Percentiles rank a stretch among this genome's conserved stretches.
These are phyloP conservation scores for Leiothrix lutea DNA, from an alignment of 2,113 vertebrate genomes.

Conservation along the genomic window DNA sequence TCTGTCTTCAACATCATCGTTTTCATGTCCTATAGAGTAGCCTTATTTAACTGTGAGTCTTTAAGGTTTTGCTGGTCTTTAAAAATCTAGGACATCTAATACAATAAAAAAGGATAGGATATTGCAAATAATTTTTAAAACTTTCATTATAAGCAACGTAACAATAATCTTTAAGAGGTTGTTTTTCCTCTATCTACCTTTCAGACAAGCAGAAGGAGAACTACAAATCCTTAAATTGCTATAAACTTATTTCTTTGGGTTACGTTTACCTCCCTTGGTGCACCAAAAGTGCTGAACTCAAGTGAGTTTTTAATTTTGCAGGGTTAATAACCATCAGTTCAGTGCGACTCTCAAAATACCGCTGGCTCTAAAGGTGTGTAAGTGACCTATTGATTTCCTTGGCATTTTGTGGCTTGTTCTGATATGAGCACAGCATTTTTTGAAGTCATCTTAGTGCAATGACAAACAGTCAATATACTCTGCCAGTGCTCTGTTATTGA, in stretches of 20 bases:
- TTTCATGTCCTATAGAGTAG: neutral
- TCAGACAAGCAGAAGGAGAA: neutral
- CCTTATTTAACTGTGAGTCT: neutral
- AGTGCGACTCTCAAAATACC: neutral
- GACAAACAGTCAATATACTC: slow-evolving; percentile 18
- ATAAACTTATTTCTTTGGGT: neutral
- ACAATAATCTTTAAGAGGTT: neutral
- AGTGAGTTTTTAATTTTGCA: slow-evolving; percentile 38
- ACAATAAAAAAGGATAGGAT: neutral
- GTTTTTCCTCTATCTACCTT: neutral
- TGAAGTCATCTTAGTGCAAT: slow-evolving; percentile 17
- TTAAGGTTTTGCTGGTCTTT: neutral
- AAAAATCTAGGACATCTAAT: neutral
- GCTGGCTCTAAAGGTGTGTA: neutral
- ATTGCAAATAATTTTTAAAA: neutral
- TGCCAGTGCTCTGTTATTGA: slow-evolving; percentile 10
- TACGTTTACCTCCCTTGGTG: neutral
- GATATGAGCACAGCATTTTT: slow-evolving; percentile 9
- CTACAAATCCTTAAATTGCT: slow-evolving; percentile 17
- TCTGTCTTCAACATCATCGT: neutral
- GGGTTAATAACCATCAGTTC: slow-evolving; percentile 40
- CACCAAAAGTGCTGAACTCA: slow-evolving; percentile 1
- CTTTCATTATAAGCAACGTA: neutral
- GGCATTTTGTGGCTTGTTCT: neutral
- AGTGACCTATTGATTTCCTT: slow-evolving; percentile 48